A percentile compares a stretch with the other conserved stretches of the same genome.
Evolutionary conservation across 2,113 vertebrate genomes (phyloP).

Genomic region (Hiodon tergisus): DNA sequence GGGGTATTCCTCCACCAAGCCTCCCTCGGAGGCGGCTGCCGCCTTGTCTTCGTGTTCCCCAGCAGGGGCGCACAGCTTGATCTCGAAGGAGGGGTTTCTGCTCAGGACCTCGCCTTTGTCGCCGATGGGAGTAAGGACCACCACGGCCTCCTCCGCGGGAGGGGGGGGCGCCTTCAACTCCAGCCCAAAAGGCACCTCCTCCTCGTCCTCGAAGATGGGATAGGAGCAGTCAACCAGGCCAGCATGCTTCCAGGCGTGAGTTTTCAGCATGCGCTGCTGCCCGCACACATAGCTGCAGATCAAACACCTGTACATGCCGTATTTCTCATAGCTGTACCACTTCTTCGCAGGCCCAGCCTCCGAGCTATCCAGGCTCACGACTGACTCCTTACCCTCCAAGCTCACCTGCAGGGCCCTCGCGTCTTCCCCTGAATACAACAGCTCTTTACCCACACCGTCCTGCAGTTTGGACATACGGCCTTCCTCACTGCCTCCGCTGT

Average conservation of each 20-base stretch:
- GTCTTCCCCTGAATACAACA: slow-evolving; percentile 6
- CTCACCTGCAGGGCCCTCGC: background rate
- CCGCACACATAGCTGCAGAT: slow-evolving; percentile 97
- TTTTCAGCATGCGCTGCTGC: slow-evolving; percentile 95
- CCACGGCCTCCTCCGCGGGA: slow-evolving; percentile 63
- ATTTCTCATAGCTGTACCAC: slow-evolving; percentile 88
- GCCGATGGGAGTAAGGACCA: slow-evolving; percentile 62
- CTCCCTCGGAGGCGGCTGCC: slow-evolving; percentile 47
- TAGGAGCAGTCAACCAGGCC: slow-evolving; percentile 94
- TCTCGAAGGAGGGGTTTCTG: slow-evolving; percentile 27
- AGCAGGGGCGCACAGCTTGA: slow-evolving; percentile 21
- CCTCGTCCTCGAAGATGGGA: slow-evolving; percentile 89
- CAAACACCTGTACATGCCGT: slow-evolving; percentile 88
- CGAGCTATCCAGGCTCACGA: slow-evolving; percentile 27
- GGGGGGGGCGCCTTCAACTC: slow-evolving; percentile 47
- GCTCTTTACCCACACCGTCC: slow-evolving; percentile 34
- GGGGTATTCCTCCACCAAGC: slow-evolving; percentile 42
- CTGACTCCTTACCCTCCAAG: background rate
- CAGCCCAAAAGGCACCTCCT: slow-evolving; percentile 46
- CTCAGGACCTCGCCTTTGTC: slow-evolving; percentile 48
- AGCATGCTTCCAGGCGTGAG: slow-evolving; percentile 94
- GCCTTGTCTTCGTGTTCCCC: slow-evolving; percentile 50
- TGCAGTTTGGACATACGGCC: slow-evolving; percentile 27
- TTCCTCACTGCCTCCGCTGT: slow-evolving; percentile 40
- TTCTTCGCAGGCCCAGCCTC: slow-evolving; percentile 57